phyloP scores from a whole-genome alignment of 2,113 vertebrate species.

The Oncorhynchus clarkii region DNA sequence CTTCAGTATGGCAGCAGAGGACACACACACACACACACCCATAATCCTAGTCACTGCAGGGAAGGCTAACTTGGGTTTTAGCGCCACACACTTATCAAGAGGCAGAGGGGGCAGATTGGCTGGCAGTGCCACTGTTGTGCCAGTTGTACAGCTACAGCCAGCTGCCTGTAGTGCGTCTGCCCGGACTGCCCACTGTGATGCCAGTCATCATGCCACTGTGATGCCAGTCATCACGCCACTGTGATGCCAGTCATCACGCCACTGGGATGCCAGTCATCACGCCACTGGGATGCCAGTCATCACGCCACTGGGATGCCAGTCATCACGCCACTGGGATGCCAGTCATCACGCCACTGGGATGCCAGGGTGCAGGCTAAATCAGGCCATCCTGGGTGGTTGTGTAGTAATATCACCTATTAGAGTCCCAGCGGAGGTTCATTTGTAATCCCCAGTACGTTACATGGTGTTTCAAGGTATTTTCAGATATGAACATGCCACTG shows the following conservation, averaged over 20 bases:
- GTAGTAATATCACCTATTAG: too few species aligned
- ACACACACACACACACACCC: slow-evolving; percentile 26
- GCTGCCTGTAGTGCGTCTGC: background rate
- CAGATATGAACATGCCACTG: too few species aligned
- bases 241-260: too few species aligned
- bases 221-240: too few species aligned
- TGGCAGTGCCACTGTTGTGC: background rate
- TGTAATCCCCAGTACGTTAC: too few species aligned
- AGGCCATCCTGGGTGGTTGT: too few species aligned
- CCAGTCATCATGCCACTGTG: background rate
- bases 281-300: too few species aligned
- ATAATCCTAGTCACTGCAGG: slow-evolving; percentile 44
- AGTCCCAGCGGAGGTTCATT: too few species aligned
- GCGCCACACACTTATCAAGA: background rate
- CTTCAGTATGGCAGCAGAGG: slow-evolving; percentile 33
- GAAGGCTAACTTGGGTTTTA: slow-evolving; percentile 24
- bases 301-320: too few species aligned
- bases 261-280: too few species aligned
- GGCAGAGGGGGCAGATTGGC: background rate
- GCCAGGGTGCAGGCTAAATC: too few species aligned
- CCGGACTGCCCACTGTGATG: background rate
- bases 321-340: background rate
- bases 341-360: background rate
- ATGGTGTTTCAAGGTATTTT: too few species aligned
- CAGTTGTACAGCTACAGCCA: background rate